Conservation (phyloP, 1,140 invertebrate genomes). For the Stegodyphus mimosarum region DNA sequence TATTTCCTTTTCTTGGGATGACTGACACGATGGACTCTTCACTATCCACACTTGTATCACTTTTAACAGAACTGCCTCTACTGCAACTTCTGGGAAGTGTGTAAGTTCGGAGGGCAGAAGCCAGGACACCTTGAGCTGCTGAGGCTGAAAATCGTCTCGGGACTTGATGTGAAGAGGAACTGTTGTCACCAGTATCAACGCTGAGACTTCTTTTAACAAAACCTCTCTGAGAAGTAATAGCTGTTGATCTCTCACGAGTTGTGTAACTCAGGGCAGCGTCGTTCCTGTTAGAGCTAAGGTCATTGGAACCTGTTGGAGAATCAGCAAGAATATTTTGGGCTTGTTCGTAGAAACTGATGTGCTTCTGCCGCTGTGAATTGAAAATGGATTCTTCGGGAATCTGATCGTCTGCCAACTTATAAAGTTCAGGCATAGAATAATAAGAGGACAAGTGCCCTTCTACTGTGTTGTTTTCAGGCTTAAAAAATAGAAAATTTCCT, state of each 20-base stretch:
- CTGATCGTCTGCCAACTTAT: constrained; percentile 25
- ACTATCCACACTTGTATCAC: constrained; percentile 65
- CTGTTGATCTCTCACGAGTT: neutral
- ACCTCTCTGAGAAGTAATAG: constrained; percentile 24
- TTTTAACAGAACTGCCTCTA: constrained; percentile 61
- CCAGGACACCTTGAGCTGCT: constrained; percentile 42
- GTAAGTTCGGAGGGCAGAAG: constrained; percentile 22
- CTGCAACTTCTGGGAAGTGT: constrained; percentile 37
- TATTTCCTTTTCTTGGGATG: constrained; percentile 84
- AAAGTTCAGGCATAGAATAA: constrained; percentile 65
- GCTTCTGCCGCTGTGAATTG: constrained; percentile 10
- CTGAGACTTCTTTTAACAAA: constrained; percentile 60
- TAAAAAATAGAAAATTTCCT: neutral
- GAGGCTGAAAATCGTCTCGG: constrained; percentile 53
- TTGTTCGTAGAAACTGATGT: constrained; percentile 40
- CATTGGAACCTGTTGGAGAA: constrained; percentile 6
- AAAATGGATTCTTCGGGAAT: constrained; percentile 31
- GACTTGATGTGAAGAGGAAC: neutral
- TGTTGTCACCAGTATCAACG: constrained; percentile 53
- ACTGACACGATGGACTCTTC: constrained; percentile 65
- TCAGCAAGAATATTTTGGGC: constrained; percentile 36
- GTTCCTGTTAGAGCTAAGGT: neutral
- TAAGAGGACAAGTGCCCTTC: constrained; percentile 60
- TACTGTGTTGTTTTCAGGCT: constrained; percentile 9
- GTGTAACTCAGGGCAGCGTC: neutral